Base-by-base conservation (phyloP, 2,797 vertebrate genomes). In the Gadopsis marmoratus region DNA sequence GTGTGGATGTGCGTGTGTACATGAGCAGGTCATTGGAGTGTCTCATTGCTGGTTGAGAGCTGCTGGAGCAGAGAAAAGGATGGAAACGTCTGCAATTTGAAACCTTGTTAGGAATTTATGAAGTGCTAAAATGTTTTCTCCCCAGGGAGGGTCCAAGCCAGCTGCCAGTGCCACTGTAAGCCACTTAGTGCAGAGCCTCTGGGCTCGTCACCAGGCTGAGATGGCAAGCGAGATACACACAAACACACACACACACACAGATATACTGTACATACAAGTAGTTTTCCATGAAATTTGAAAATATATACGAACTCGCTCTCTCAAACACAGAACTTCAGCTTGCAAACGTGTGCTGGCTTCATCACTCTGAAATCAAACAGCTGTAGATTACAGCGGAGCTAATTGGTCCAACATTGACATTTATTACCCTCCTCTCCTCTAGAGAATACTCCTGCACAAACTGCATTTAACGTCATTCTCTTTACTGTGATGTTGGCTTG, bases 71-170 rank as follows among this genome's bases (percentile, higher is more conserved):
- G 90, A 95, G 94, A 96, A 95, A 91, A 87, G 94, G 95, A 86
- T 91, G 95, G 95, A 97, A 97, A 96, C 86, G 55, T 94, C 94
- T 94, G 96, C 95, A 96, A 97, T 98, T 96, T 96, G 96, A 98
- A 97, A 98, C 96, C 97, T 98, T 97, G 96, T 99, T 98, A 98
- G 96, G 96, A 98, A 98, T 99, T 97, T 98, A 98, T 98, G 97
- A 98, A 98, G 97, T 97, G 97, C 97, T 99, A 97, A 99, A 98
- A 97, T 97, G 97, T 96, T 97, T 96, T 94, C 93, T 97, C 97
- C 96, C 96, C 94, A 91, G 96, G 95, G 97, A 97, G 93, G 93
- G 95, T 87, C 90, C 94, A 90, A 91, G 96, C 96, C 96, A 97
- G 97, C 97, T 97, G 97, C 96, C 95, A 92, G 95, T 92, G 91